A percentile compares a stretch with the other conserved stretches of the same genome.
Evolutionary conservation across 2,797 vertebrate species (phyloP).

Genomic region (Hypotaenidia okinawae): DNA sequence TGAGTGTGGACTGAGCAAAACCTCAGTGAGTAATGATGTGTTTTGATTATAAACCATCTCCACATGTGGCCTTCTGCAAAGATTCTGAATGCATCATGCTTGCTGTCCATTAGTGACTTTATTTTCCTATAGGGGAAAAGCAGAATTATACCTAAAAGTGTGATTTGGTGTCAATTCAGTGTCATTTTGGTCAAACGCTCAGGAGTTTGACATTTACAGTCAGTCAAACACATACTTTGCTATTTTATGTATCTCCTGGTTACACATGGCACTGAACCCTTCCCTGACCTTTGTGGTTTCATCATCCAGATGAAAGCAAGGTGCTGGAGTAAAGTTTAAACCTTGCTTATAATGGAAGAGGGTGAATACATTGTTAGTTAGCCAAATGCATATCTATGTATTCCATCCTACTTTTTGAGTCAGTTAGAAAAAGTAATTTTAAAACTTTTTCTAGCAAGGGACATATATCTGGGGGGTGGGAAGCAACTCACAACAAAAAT

Average conservation of each 20-base stretch:
- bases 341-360: not conserved
- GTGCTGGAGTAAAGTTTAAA: not conserved
- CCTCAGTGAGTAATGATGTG: slow-evolving; percentile 21
- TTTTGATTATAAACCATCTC: slow-evolving; percentile 48
- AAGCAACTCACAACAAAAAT: not conserved
- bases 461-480: not conserved
- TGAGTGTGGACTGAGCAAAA: slow-evolving; percentile 6
- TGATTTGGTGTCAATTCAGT: not conserved
- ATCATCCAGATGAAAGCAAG: not conserved
- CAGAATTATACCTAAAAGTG: not conserved
- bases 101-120: slow-evolving; percentile 2
- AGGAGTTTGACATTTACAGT: not conserved
- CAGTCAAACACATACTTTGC: not conserved
- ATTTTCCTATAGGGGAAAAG: not conserved
- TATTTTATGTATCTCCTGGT: not conserved
- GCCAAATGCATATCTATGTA: not conserved
- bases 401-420: not conserved
- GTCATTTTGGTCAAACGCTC: not conserved
- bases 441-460: not conserved
- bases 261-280: not conserved
- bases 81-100: not conserved
- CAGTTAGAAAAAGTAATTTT: not conserved
- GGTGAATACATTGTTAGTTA: not conserved
- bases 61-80: slow-evolving; percentile 31
- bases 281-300: not conserved